Base-by-base conservation (phyloP, 2,113 vertebrate species). In the Cyanoliseus patagonus region DNA sequence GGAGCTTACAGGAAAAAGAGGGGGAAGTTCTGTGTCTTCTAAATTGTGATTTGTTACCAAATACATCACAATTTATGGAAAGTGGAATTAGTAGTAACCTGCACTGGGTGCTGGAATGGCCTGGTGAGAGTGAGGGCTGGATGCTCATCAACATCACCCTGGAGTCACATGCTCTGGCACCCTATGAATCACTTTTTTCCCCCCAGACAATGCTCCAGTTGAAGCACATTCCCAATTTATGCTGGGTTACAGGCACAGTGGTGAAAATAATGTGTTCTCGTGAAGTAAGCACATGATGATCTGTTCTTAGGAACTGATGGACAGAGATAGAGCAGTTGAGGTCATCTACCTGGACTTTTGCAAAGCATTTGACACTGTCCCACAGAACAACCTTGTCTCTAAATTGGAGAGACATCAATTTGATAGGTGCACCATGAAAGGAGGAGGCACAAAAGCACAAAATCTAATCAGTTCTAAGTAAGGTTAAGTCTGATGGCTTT, bases 161-260 rank as follows among this genome's bases (percentile, higher is more conserved):
- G 28, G 79, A 30, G 31, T 9, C 25, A 3, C 9, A 55, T 57
- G 49, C 44, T 25, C 66, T 33, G 66, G 35, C 30, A 22, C 6
- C 62, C 64, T 4, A 0, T 1, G 4, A 31, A 39, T 2, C 13
- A 5, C 16, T 19, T 2, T 24, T 23, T 23, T 5, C 31, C 73
- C 73, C 17, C 33, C 62, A 35, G 51, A 63, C 13, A 10, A 2
- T 0, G 51, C 55, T 46, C 49, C 15, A 5, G 27, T 1, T 75
- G 77, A 44, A 62, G 62, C 18, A 52, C 25, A 17, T 17, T 11
- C 35, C 5, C 7, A 1, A 1, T 10, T 27, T 6, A 4, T 2
- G 0, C 35, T 8, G n/a, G 23, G 5, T 4, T 11, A 10, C 8
- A 12, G 35, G 46, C 23, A 3, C 28, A 15, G 33, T 0, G 42